Evolutionary conservation across 1,140 invertebrate species (phyloP).

Genomic region (Drusus annulatus): DNA sequence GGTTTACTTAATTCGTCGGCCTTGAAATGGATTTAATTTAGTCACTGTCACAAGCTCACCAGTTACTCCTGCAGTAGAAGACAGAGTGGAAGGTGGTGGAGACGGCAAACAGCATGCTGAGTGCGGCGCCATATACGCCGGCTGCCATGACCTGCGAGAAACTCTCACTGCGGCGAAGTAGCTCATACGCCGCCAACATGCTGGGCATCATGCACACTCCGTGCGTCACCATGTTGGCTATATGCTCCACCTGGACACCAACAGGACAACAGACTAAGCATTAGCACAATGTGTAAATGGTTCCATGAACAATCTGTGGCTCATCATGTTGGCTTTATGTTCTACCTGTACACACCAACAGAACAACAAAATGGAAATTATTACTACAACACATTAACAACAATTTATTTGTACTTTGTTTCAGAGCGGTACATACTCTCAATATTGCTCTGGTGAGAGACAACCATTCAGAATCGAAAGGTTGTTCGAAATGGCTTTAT

Average conservation of each 20-base stretch:
- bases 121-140: constrained; percentile 87
- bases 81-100: constrained; percentile 94
- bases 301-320: constrained; percentile 91
- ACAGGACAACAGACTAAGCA: not conserved
- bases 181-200: constrained; percentile 80
- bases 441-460: no score
- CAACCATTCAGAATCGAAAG: no score
- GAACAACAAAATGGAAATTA: not conserved
- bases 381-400: no score
- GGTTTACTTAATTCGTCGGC: no score
- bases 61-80: constrained; percentile 83
- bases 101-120: constrained; percentile 89
- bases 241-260: constrained; percentile 82
- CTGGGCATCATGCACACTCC: constrained; percentile 90
- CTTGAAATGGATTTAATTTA: no score
- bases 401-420: no score
- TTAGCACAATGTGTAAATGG: no score
- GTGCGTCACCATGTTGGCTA: constrained; percentile 93
- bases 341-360: constrained; percentile 77
- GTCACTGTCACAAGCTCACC: constrained; percentile 68
- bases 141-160: constrained; percentile 84
- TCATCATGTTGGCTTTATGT: constrained; percentile 92
- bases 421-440: no score
- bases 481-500: no score
- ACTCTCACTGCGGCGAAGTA: constrained; percentile 81